These are phyloP conservation scores for Anseranas semipalmata DNA, from an alignment of 2,113 vertebrate genomes.

Conservation along the genomic window DNA sequence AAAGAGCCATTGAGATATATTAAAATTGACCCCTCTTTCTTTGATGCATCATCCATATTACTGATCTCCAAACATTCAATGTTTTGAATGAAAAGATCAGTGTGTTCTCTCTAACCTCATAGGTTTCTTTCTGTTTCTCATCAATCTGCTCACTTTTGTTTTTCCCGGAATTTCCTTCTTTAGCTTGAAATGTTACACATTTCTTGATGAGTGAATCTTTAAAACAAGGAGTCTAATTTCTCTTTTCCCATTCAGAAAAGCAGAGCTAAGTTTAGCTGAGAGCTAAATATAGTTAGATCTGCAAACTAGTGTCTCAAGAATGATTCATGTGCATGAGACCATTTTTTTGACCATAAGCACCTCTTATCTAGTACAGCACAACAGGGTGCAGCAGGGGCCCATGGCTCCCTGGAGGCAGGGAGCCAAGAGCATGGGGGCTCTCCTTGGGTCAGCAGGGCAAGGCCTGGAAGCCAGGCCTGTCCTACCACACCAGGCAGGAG, in stretches of 20 bases:
- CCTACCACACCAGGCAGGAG: too few relatives aligned
- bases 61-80: not conserved
- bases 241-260: not conserved
- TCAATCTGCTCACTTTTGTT: not conserved
- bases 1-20: not conserved
- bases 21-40: not conserved
- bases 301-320: not conserved
- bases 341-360: not conserved
- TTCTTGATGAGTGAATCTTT: not conserved
- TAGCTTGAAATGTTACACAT: not conserved
- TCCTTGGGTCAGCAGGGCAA: fast-evolving
- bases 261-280: not conserved
- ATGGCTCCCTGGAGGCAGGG: fast-evolving
- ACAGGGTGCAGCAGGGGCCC: fast-evolving
- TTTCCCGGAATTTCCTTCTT: not conserved
- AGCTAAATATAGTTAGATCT: not conserved
- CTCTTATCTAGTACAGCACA: not conserved
- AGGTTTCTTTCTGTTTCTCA: not conserved
- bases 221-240: not conserved
- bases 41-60: not conserved
- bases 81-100: not conserved
- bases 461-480: not conserved
- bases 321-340: not conserved
- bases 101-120: not conserved
- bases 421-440: fast-evolving